Percentiles rank a stretch among this genome's conserved stretches.
phyloP scores from a whole-genome alignment of 2,888 invertebrate species.

The Drosophila setosimentum region DNA sequence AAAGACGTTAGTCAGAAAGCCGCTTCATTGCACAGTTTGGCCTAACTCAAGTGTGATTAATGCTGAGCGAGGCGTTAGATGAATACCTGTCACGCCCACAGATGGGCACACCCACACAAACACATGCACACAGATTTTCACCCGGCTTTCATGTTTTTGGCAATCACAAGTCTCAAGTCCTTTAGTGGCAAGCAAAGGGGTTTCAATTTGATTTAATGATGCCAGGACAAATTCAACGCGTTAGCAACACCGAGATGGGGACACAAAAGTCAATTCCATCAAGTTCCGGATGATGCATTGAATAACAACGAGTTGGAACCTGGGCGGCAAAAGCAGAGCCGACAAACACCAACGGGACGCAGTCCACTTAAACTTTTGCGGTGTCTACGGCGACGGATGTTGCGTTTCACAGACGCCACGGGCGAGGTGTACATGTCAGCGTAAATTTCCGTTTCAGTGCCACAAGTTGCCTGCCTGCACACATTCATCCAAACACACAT shows the following conservation, averaged over 20 bases:
- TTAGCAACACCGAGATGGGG: conserved; percentile 50
- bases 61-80: conserved; percentile 54
- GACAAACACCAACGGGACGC: conserved; percentile 26
- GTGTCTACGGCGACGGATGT: conserved; percentile 59
- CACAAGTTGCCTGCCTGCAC: conserved; percentile 47
- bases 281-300: conserved; percentile 78
- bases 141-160: conserved; percentile 40
- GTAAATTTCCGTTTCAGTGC: conserved; percentile 74
- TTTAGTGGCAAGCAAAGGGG: conserved; percentile 67
- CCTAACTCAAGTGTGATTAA: conserved; percentile 72
- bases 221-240: conserved; percentile 77
- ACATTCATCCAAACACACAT: conserved; percentile 7
- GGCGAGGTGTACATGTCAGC: conserved; percentile 79
- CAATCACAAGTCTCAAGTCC: conserved; percentile 71
- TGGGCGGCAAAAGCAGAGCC: conserved; percentile 10
- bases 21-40: conserved; percentile 53
- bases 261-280: conserved; percentile 78
- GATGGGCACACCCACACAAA: conserved; percentile 8
- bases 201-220: conserved; percentile 80
- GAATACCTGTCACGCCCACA: conserved; percentile 58
- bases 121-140: conserved; percentile 12
- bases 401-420: conserved; percentile 69
- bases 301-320: conserved; percentile 72
- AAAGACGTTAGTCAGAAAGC: conserved; percentile 50
- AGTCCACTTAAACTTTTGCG: conserved; percentile 70